phyloP scores from a whole-genome alignment of 2,113 vertebrate genomes.

The Crypturellus undulatus region DNA sequence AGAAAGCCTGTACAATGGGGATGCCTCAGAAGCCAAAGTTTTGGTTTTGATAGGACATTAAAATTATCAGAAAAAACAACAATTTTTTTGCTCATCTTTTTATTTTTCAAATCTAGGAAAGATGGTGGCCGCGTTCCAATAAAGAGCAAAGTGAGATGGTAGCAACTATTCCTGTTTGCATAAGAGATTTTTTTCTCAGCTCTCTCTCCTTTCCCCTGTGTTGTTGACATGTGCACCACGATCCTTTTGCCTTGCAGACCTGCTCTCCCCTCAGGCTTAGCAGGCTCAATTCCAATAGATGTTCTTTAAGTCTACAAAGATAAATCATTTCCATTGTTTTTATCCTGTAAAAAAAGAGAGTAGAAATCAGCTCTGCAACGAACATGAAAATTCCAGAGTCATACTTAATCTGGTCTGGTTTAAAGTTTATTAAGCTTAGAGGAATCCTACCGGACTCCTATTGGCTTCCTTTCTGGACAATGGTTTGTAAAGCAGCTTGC shows the following conservation, averaged over 20 bases:
- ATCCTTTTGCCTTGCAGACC: neutral
- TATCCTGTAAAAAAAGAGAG: neutral
- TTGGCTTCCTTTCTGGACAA: neutral
- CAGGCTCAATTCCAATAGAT: accelerated
- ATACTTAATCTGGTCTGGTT: neutral
- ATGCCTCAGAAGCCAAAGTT: neutral
- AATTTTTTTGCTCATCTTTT: neutral
- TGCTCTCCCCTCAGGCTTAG: neutral
- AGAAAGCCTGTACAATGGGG: neutral
- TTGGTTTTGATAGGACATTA: neutral
- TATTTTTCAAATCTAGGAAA: neutral
- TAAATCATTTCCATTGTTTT: neutral
- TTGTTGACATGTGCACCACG: neutral
- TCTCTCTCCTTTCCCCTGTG: neutral
- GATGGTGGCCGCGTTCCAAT: accelerated
- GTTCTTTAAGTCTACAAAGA: neutral
- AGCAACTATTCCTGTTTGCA: neutral
- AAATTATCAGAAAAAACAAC: neutral
- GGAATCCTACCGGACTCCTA: neutral
- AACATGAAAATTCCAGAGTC: neutral
- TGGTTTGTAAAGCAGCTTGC: neutral
- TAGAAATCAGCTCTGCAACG: neutral
- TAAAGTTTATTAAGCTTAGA: neutral
- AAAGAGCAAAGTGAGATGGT: accelerated
- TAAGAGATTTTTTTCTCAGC: neutral